A percentile compares a stretch with the other conserved stretches of the same genome.
These are phyloP conservation scores for Crocuta crocuta DNA, from an alignment of 2,113 vertebrate genomes.

Conservation along the genomic window DNA sequence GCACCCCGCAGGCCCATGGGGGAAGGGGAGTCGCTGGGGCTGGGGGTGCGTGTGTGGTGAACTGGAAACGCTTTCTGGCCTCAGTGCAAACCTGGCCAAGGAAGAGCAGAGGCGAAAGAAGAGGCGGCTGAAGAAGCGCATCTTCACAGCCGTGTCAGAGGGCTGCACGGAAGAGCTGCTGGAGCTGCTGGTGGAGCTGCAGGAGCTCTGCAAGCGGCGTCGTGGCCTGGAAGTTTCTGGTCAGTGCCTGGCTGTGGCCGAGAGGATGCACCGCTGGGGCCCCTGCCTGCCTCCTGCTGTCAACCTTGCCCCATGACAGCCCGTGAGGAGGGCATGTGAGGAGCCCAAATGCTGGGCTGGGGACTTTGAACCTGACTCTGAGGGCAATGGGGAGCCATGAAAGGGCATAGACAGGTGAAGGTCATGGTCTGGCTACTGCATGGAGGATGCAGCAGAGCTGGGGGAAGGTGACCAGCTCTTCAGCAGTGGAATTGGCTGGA, in stretches of 20 bases:
- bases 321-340: background rate
- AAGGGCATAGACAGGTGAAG: background rate
- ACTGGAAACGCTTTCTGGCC: background rate
- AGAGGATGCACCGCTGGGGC: background rate
- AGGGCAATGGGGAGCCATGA: background rate
- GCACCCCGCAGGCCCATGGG: background rate
- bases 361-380: background rate
- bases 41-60: background rate
- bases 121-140: slow-evolving; percentile 85
- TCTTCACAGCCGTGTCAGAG: slow-evolving; percentile 87
- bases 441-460: background rate
- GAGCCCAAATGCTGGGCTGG: background rate
- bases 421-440: background rate
- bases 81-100: slow-evolving; percentile 81
- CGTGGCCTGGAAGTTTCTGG: slow-evolving; percentile 73
- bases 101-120: slow-evolving; percentile 79
- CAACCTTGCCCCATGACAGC: background rate
- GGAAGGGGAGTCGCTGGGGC: accelerated
- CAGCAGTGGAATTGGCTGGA: background rate
- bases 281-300: background rate
- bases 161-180: slow-evolving; percentile 84
- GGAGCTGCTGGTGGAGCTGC: slow-evolving; percentile 80
- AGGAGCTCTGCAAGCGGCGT: slow-evolving; percentile 72
- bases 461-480: background rate
- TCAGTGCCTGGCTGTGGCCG: slow-evolving; percentile 56